Conservation (phyloP, 2,113 vertebrate genomes). For the Gambusia affinis region DNA sequence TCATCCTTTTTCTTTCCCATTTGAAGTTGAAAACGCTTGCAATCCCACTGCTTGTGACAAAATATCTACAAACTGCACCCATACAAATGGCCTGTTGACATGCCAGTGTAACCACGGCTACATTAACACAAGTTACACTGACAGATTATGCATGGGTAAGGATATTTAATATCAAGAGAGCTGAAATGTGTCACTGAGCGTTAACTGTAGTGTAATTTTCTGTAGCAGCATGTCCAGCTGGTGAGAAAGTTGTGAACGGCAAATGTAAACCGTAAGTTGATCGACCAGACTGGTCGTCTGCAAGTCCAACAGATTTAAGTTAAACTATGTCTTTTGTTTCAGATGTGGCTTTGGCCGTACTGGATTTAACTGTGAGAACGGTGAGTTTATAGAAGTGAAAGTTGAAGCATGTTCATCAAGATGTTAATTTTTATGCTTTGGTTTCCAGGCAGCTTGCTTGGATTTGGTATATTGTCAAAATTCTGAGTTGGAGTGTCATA, state of each 20-base stretch:
- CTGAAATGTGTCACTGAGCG: neutral
- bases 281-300: neutral
- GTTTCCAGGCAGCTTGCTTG: too few relatives aligned
- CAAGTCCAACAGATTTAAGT: neutral
- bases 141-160: constrained; percentile 55
- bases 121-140: accelerated
- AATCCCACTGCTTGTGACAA: accelerated
- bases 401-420: neutral
- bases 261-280: constrained; percentile 16
- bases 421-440: neutral
- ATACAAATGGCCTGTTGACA: accelerated
- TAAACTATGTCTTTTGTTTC: constrained; percentile 30
- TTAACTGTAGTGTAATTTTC: neutral
- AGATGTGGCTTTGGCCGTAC: constrained; percentile 73
- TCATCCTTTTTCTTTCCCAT: neutral
- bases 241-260: accelerated
- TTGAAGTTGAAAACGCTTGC: constrained; percentile 28
- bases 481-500: neutral
- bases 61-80: accelerated
- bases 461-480: neutral
- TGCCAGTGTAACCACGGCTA: constrained; percentile 18
- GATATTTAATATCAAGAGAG: neutral
- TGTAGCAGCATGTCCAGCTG: constrained; percentile 56
- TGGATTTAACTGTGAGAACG: constrained; percentile 73
- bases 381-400: constrained; percentile 67